Conservation (phyloP, 2,113 vertebrate species). For the Lonchura striata region DNA sequence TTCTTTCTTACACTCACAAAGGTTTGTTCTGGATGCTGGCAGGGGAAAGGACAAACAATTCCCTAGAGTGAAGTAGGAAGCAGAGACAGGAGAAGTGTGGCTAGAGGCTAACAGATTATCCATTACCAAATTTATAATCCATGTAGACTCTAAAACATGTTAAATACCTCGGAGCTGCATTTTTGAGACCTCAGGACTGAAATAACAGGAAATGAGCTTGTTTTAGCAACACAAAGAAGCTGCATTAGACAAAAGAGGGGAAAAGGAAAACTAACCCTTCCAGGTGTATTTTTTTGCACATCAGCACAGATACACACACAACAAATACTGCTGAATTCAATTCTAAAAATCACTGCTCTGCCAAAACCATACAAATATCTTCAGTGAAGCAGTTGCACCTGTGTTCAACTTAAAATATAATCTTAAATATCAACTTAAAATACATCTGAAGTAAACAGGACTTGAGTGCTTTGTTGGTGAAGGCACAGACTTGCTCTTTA, state of each 20-base stretch:
- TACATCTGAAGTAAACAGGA: not conserved
- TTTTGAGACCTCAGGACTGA: not conserved
- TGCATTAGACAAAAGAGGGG: not conserved
- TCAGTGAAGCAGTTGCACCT: not conserved
- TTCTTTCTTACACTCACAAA: not conserved
- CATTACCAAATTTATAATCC: not conserved
- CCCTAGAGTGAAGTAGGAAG: not conserved
- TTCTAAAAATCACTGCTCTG: not conserved
- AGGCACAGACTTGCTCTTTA: not conserved
- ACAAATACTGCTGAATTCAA: not conserved
- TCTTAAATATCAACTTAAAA: not conserved
- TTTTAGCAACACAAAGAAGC: not conserved
- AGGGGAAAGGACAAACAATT: conserved; percentile 8
- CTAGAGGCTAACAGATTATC: not conserved
- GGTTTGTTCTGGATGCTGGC: not conserved
- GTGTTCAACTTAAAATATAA: not conserved
- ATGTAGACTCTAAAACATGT: not conserved
- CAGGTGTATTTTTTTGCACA: not conserved
- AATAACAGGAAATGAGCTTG: not conserved
- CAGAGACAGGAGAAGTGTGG: not conserved
- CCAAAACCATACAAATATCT: not conserved
- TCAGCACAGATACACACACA: not conserved
- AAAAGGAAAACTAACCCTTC: not conserved
- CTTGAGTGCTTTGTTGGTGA: not conserved
- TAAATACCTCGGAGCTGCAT: not conserved